These are phyloP conservation scores for Coecobrya sp. DNA, from an alignment of 2,888 invertebrate species.

Conservation along the genomic window DNA sequence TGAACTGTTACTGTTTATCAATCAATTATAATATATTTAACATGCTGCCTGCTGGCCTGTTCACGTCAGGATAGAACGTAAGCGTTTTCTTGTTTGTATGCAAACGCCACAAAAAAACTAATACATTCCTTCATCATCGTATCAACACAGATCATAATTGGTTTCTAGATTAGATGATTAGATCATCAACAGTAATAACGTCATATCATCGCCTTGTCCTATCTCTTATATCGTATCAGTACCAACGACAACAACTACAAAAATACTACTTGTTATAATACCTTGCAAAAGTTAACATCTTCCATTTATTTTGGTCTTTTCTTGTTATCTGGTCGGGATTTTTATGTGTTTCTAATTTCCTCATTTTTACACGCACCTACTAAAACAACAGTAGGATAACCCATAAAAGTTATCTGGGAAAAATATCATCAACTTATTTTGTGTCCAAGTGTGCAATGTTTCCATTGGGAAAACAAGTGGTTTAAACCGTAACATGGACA, in stretches of 20 bases:
- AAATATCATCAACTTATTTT: too few relatives aligned
- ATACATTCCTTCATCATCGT: slow-evolving; percentile 13
- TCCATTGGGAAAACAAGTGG: too few relatives aligned
- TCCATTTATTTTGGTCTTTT: neutral
- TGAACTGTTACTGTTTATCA: neutral
- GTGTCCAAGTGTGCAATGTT: neutral
- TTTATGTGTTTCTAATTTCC: neutral
- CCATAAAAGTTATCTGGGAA: too few relatives aligned
- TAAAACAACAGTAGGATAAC: too few relatives aligned
- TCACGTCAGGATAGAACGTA: neutral
- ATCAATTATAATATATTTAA: neutral
- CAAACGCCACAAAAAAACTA: neutral
- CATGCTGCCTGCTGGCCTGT: neutral
- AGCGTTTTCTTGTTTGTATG: neutral
- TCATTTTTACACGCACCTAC: too few relatives aligned
- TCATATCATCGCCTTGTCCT: neutral
- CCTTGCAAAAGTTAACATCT: neutral
- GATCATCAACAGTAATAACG: slow-evolving; percentile 60
- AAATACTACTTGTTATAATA: too few relatives aligned
- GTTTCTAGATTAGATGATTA: slow-evolving; percentile 57
- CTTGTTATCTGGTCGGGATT: neutral
- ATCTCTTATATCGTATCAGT: neutral
- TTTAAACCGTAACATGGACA: neutral
- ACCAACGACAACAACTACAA: neutral
- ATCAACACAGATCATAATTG: slow-evolving; percentile 42